Conservation (phyloP, 64 coral and sea anemone genomes). For the Montipora cactus region DNA sequence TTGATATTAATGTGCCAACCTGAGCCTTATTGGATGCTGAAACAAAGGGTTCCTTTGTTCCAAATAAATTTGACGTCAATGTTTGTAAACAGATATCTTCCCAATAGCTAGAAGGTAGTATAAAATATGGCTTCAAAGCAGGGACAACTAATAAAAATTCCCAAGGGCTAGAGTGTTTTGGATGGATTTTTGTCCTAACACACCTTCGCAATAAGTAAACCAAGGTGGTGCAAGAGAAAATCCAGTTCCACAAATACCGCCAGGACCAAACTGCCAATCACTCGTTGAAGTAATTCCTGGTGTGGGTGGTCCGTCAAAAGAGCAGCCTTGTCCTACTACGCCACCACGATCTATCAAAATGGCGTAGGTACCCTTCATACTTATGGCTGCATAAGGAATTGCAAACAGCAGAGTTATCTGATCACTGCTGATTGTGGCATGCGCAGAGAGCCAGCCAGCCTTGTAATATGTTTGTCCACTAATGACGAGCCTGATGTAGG, state of each 20-base stretch:
- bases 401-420: background rate
- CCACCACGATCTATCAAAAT: constrained; percentile 21
- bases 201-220: constrained; percentile 1
- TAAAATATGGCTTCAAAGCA: no score
- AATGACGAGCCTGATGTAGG: constrained; percentile 9
- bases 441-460: background rate
- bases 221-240: background rate
- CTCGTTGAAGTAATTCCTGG: background rate
- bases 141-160: no score
- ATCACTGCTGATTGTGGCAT: constrained; percentile 2
- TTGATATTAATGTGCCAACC: no score
- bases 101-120: no score
- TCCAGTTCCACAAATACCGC: background rate
- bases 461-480: constrained; percentile 25
- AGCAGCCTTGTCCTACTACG: constrained; percentile 28
- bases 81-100: no score
- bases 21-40: no score
- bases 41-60: no score
- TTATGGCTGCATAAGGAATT: background rate
- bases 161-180: no score
- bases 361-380: constrained; percentile 27
- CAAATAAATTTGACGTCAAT: no score
- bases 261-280: background rate
- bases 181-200: background rate
- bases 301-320: constrained; percentile 4